Base-by-base conservation (phyloP, 2,797 vertebrate genomes). In the Hippopotamyrus pictus region DNA sequence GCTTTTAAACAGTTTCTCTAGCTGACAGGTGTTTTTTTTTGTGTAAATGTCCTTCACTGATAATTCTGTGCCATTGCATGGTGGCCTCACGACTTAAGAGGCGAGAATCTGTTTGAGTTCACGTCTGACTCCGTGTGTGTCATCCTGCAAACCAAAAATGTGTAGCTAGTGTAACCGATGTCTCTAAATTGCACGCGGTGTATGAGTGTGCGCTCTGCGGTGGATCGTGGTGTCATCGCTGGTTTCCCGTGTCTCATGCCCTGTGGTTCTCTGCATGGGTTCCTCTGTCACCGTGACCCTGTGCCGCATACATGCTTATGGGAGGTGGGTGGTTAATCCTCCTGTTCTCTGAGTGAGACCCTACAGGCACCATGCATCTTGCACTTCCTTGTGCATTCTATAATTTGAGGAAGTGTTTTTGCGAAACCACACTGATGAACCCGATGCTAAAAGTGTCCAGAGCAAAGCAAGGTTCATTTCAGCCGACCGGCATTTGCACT, bases 341-440 rank as follows among this genome's bases (percentile, higher is more conserved):
- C 59, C 4, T 82, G 17, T 41, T 19, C 29, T 82, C 44, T 50
- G 62, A n/a, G 53, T 29, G 51, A 88, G 85, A 41, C 41, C 44
- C 14, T 44, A 22, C n/a, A 65, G 14, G 9, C 37, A 48, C 5
- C 25, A 14, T 44, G 14, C 0, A 53, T 53, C 41, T 69, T 53
- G n/a, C 59, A 41, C 57, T 82, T 48, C 51, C 17, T 83, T 59
- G 44, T 17, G 65, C 57, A 73, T 37, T 89, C n/a, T 50, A 44
- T 33, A 37, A 46, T 89, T 76, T 87, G 48, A 86, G 84, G 85
- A 87, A 79, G 37, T 37, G 54, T 59, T 37, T 59, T 37, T 82
- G 44, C 41, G 41, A 82, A 82, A 82, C 41, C 19, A 82, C 76
- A 82, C 8, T 2, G 76, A 44, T n/a, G 7, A 82, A 19, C 76